Evolutionary conservation across 1,140 invertebrate species (phyloP), one percentile per base, ranked within the genome.

Genomic region (Macrosteles quadrilineatus): DNA sequence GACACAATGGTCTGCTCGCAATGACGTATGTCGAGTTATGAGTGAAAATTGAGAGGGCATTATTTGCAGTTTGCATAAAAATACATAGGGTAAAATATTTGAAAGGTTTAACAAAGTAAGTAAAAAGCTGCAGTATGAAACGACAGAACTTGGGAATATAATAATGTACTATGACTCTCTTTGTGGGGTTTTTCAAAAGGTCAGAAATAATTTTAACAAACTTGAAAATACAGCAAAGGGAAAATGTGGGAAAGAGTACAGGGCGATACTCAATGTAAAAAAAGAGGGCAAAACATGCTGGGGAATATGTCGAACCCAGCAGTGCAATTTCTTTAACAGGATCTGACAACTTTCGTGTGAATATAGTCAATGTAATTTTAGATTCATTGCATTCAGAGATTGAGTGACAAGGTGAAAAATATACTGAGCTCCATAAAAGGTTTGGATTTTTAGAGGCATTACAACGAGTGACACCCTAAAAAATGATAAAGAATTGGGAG

Each of bases 111-210:
- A n/a, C 71, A 19, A 57, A n/a, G n/a, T n/a, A n/a, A n/a, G n/a
- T n/a, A n/a, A n/a, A n/a, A n/a, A n/a, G n/a, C n/a, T n/a, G n/a
- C n/a, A n/a, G n/a, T n/a, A n/a, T n/a, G n/a, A n/a, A n/a, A n/a
- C n/a, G n/a, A n/a, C n/a, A n/a, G n/a, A n/a, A 9, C 43, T 65
- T 25, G 68, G 55, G 50, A 67, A 63, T 50, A 50, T 55, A 3
- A 19, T 68, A 43, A 21, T n/a, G 45, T 63, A 67, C 27, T 71
- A 71, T 30, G 57, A 68, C 29, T 68, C 70, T 17, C 47, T 68
- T 67, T 59, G 53, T 53, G 67, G 25, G 21, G 68, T 50, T 69
- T 47, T 72, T 29, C 40, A 50, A 66, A 30, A 55, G 40, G 23
- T 67, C 14, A 66, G 63, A 27, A 55, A 43, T 53, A 53, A 67